Evolutionary conservation across 2,888 invertebrate species (phyloP), one percentile per base, ranked within the genome.

Genomic region (Ellobium chinense): DNA sequence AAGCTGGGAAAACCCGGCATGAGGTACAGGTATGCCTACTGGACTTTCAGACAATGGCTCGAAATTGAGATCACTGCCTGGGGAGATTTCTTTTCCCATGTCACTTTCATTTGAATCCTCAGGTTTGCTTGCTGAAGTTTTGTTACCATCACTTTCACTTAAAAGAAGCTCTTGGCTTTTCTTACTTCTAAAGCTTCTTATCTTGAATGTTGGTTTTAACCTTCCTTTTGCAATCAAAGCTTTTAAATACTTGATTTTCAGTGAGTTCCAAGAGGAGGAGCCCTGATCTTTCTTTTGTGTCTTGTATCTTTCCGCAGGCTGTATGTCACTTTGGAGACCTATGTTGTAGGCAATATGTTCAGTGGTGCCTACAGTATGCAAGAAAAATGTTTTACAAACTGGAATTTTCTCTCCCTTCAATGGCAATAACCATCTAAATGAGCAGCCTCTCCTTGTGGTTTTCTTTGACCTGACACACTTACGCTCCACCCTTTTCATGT

Each of bases 271-370:
- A 14, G 24, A 24, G n/a, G 37, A 36, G 24, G 34, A 21, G 54
- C n/a, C 9, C 27, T 70, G 29, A 46, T 39, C 54, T 56, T 54
- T 46, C n/a, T 70, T 70, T 27, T 31, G 21, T 56, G 36, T 2
- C 34, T 31, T 68, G 21, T 18, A 7, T 31, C 54, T 70, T 34
- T 46, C 54, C 24, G 29, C 56, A 18, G 70, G 5, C 70, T 56
- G 56, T 2, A 70, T 56, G 31, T 58, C 56, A 72, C 58, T 72
- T 72, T 72, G 72, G 12, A 72, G 29, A 24, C 72, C 34, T 21
- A 72, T 58, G 36, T 5, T 72, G 58, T 72, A 58, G 24, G 72
- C 72, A n/a, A 27, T 72, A 36, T 72, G 72, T 72, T 72, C 58
- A 58, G 36, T 72, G 14, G 58, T 72, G 58, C 72, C 70, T 3